phyloP scores from a whole-genome alignment of 1,140 invertebrate species.

The Scaptomyza graminum region DNA sequence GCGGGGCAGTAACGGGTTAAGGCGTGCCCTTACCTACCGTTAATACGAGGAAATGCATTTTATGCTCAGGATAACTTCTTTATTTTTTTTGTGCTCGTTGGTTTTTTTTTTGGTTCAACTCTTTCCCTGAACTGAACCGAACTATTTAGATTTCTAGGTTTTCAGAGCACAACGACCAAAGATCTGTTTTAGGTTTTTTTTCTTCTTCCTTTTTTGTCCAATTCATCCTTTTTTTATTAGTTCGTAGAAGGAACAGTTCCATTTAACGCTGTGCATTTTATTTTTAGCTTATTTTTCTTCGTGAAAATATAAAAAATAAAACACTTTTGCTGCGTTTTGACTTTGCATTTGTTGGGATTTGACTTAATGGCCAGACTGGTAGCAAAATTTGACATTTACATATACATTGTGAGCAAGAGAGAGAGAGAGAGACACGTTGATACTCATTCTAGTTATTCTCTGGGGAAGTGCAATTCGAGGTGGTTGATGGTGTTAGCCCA shows the following conservation, averaged over 20 bases:
- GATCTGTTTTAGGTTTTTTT: not conserved
- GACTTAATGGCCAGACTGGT: conserved; percentile 62
- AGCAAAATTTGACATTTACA: conserved; percentile 15
- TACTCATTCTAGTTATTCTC: not conserved
- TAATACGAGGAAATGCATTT: conserved; percentile 70
- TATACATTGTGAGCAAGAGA: not conserved
- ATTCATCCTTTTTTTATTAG: conserved; percentile 10
- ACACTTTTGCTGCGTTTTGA: conserved; percentile 65
- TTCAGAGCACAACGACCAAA: conserved; percentile 57
- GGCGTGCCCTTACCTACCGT: conserved; percentile 28
- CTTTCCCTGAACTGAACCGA: conserved; percentile 57
- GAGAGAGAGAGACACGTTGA: not conserved
- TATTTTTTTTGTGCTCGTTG: conserved; percentile 10
- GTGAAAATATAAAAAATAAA: not conserved
- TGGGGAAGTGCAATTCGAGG: not conserved
- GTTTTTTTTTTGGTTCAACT: conserved; percentile 27
- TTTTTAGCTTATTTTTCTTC: conserved; percentile 2
- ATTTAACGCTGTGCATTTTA: conserved; percentile 50
- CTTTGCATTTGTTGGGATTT: conserved; percentile 75
- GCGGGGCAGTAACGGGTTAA: conserved; percentile 65
- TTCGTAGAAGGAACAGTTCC: conserved; percentile 45
- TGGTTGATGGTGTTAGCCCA: conserved; percentile 5
- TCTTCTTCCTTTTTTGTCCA: not conserved
- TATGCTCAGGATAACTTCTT: conserved; percentile 37
- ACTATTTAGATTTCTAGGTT: conserved; percentile 78